Evolutionary conservation across 2,888 invertebrate genomes (phyloP).

Genomic region (Drosophila merina): DNA sequence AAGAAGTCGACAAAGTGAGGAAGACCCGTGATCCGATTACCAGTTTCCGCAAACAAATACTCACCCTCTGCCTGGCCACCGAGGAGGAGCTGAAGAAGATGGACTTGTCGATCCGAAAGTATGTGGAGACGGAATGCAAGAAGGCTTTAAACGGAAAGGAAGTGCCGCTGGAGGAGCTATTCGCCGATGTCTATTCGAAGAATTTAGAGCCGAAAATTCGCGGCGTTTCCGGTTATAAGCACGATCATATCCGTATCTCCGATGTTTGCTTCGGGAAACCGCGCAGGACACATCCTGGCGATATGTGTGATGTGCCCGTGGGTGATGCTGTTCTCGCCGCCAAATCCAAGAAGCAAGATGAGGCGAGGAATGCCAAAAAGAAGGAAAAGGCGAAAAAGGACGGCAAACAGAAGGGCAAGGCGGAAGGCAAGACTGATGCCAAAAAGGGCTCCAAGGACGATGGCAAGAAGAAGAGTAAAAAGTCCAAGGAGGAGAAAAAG

Average conservation of each 20-base stretch:
- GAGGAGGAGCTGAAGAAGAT: constrained; percentile 80
- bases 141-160: constrained; percentile 90
- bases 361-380: constrained; percentile 8
- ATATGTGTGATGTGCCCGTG: constrained; percentile 57
- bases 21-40: constrained; percentile 97
- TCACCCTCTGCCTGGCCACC: constrained; percentile 87
- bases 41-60: constrained; percentile 94
- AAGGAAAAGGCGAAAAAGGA: not conserved
- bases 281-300: constrained; percentile 39
- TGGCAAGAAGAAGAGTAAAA: not conserved
- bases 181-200: constrained; percentile 90
- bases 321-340: constrained; percentile 47
- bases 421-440: not conserved
- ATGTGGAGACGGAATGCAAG: constrained; percentile 91
- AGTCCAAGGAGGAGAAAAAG: not conserved
- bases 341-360: constrained; percentile 9
- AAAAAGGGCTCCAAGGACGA: constrained; percentile 2
- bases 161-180: constrained; percentile 89
- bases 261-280: constrained; percentile 64
- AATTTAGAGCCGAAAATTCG: constrained; percentile 87
- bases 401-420: not conserved
- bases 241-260: constrained; percentile 45
- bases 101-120: constrained; percentile 86
- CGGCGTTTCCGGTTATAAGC: constrained; percentile 81
- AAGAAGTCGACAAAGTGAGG: constrained; percentile 96